Base-by-base conservation (phyloP, 2,113 vertebrate species). In the Lepisosteus oculatus region DNA sequence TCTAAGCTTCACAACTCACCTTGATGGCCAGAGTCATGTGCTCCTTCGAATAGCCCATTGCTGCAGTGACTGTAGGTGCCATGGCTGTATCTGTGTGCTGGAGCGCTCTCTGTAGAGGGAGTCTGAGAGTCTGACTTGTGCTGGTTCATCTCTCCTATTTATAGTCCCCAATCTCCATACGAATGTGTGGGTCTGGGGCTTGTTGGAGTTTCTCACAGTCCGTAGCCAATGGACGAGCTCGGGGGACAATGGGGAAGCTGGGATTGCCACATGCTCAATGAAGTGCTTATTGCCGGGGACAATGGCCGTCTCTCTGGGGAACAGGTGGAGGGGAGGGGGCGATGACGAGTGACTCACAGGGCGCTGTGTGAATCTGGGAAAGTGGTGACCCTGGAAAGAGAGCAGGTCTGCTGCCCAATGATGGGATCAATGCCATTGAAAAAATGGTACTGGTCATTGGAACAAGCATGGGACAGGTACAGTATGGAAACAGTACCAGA, bases 221-320 rank as follows among this genome's bases (percentile, higher is more conserved):
- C 69, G 61, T 6, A 78, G 72, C 78, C 82, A 81, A 77, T 83
- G 43, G 73, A 6, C 41, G 68, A 76, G 62, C 61, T 68, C 9
- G 29, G 69, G 57, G 57, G 67, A 77, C 78, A 83, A 77, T 77
- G 61, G 72, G 74, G 72, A 72, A 43, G 17, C 57, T 66, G 45
- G 54, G 61, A 9, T 44, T 64, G 74, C 72, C 75, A 67, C 65
- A 67, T 67, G 43, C 65, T 67, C 29, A 29, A n/a, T n/a, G 80
- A 87, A 88, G 85, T 90, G 86, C 87, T 87, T 86, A 90, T 85
- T 80, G 85, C 85, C 17, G 12, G 51, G 85, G 76, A 86, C 78
- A 88, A 87, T 85, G 55, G 78, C 70, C 61, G 70, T 71, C 67
- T 86, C 80, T 86, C 81, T 69, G 74, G 85, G 84, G 84, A 86